Base-by-base conservation (phyloP, 2,797 vertebrate species). In the Esox lucius region DNA sequence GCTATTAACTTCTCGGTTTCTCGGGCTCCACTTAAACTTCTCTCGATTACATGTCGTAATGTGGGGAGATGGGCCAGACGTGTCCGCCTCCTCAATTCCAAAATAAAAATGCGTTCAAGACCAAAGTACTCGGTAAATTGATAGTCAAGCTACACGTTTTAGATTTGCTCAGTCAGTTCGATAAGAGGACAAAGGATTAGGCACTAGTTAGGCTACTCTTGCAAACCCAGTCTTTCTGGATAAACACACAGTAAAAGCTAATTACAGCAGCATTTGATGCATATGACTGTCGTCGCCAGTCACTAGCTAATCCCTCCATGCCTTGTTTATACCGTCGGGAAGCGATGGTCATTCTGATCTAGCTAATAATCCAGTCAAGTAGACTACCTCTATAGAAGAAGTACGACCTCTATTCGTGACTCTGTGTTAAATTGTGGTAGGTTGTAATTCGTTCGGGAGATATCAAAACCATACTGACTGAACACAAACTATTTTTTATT, bases 1-100 rank as follows among this genome's bases (percentile, higher is more conserved):
- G 90, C 92, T 90, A 92, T 93, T 93, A 93, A 93, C 91, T 93
- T 91, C 90, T 92, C 90, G 77, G 73, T 90, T 89, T 91, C 89
- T 84, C 84, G 90, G 84, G 84, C 86, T 91, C 85, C 88, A 92
- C 91, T 92, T 93, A 90, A 92, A 93, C 89, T 93, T 92, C 89
- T 90, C 91, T 91, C 93, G 91, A 91, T 93, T 92, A 92, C 91
- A 91, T 80, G 75, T 85, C 85, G 85, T 90, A 89, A 92, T 92
- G 85, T 86, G 87, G 81, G 84, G 86, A 86, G 85, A 84, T 83
- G 78, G 88, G 84, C 81, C 85, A 86, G 78, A 83, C 53, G 84
- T 84, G 75, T 75, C 85, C 73, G 86, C 77, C 82, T 71, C 71
- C 66, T 53, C 22, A 39, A 53, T 59, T 64, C 65, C 70, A 66